Conservation (phyloP, 2,888 invertebrate genomes). For the Hyalella azteca region DNA sequence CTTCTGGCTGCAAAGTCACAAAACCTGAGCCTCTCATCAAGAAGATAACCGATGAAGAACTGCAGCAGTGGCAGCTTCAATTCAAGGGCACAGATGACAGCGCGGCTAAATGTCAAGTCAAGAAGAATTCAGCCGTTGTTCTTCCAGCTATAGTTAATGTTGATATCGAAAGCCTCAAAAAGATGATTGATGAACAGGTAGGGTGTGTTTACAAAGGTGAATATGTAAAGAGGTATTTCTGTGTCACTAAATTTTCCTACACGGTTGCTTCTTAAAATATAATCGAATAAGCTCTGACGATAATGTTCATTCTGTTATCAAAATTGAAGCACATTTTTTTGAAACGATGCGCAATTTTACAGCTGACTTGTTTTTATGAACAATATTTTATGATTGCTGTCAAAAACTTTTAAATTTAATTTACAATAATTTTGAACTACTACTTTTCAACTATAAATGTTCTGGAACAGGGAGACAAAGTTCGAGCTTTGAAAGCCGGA, state of each 20-base stretch:
- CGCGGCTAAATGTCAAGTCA: slow-evolving; percentile 63
- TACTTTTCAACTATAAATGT: neutral
- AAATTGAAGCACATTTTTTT: neutral
- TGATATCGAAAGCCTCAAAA: slow-evolving; percentile 67
- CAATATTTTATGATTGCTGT: slow-evolving; percentile 42
- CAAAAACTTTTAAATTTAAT: slow-evolving; percentile 15
- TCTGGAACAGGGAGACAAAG: slow-evolving; percentile 72
- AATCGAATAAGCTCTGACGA: neutral
- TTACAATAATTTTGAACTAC: neutral
- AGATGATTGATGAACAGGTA: slow-evolving; percentile 70
- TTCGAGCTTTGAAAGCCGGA: slow-evolving; percentile 76
- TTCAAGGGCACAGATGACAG: slow-evolving; percentile 71
- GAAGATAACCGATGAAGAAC: slow-evolving; percentile 79
- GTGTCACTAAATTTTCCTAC: neutral
- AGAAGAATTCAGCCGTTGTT: slow-evolving; percentile 63
- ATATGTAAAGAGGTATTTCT: neutral
- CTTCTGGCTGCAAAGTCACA: slow-evolving; percentile 82
- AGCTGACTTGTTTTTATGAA: slow-evolving; percentile 40
- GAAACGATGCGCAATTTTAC: neutral
- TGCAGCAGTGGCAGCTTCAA: slow-evolving; percentile 77
- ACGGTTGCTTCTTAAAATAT: neutral
- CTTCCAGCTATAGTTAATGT: slow-evolving; percentile 61
- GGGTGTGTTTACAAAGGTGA: slow-evolving; percentile 38
- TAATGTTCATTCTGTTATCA: neutral
- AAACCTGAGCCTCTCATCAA: slow-evolving; percentile 86